Base-by-base conservation (phyloP, 2,888 invertebrate species). In the Eueremaeus valkanovi region DNA sequence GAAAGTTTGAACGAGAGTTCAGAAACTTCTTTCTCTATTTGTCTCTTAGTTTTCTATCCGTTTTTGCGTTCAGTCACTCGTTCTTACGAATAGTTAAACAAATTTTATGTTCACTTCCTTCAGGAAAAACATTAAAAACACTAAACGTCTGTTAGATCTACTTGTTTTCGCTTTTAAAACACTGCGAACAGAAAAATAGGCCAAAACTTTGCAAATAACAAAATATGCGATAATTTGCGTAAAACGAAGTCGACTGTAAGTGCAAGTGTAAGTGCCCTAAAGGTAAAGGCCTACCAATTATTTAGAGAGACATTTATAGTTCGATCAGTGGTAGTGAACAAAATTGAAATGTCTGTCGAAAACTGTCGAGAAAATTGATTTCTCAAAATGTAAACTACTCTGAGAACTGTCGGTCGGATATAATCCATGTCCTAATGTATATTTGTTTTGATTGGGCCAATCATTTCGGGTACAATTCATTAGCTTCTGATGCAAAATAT, bases 31-130 rank as follows among this genome's bases (percentile, higher is more conserved):
- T 33, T 36, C 66, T 63, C 66, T 68, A 3, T 68, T 8, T 40
- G 33, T 33, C 42, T 68, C 40, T 40, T n/a, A n/a, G n/a, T n/a
- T n/a, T n/a, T n/a, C n/a, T n/a, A n/a, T n/a, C n/a, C n/a, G n/a
- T n/a, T n/a, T n/a, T n/a, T n/a, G n/a, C n/a, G n/a, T n/a, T n/a
- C 40, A 27, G 16, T 68, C 68, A 13, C 68, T 36, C 68, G 16
- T 33, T 33, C 29, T n/a, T 61, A n/a, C 29, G 18, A 6, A 27
- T 31, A 61, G 61, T 61, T 61, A 61, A 61, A 61, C 33, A 33
- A 61, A 61, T 61, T 61, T 61, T 61, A 11, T 31, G n/a, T 61
- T 33, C 31, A 31, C 31, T 61, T 61, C 31, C 61, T 61, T 61
- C 61, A 61, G 61, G 61, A 61, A 61, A 61, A 16, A 61, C 27